Percentiles rank a stretch among this genome's conserved stretches.
Conservation (phyloP, 2,888 invertebrate genomes). For the Dicyrtoma fusca region DNA sequence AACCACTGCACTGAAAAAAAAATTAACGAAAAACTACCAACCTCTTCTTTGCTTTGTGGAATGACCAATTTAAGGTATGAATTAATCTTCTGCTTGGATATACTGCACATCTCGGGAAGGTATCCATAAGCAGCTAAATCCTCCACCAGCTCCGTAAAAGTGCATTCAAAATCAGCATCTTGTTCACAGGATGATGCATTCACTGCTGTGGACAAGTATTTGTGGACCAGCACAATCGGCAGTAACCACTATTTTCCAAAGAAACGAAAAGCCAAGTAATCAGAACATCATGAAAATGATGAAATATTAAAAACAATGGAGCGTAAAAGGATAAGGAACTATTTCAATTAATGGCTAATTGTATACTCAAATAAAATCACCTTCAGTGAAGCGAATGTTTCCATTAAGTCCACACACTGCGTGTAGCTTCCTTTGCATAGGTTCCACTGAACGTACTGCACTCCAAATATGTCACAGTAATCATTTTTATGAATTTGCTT, state of each 20-base stretch:
- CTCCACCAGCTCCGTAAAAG: not conserved
- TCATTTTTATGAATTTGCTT: constrained; percentile 29
- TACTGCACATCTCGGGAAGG: not conserved
- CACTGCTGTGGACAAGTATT: constrained; percentile 18
- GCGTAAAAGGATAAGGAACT: too few species aligned
- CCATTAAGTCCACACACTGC: constrained; percentile 38
- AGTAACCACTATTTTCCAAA: constrained; percentile 42
- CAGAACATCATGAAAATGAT: not conserved
- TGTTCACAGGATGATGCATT: constrained; percentile 9
- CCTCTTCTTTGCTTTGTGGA: constrained; percentile 15
- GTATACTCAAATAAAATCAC: constrained; percentile 34
- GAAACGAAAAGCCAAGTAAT: not conserved
- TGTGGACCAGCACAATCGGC: constrained; percentile 37
- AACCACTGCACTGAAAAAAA: too few species aligned
- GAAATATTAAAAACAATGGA: too few species aligned
- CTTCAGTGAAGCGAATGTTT: constrained; percentile 34
- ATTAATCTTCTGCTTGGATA: not conserved
- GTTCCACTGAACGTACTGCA: constrained; percentile 38
- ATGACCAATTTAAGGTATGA: constrained; percentile 1
- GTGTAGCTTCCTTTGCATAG: constrained; percentile 33
- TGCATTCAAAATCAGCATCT: constrained; percentile 8
- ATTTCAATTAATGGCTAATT: not conserved
- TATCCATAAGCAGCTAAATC: not conserved
- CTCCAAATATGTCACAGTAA: constrained; percentile 43
- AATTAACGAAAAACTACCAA: too few species aligned